Conservation (phyloP, 2,797 vertebrate genomes). For the Peromyscus aztecus region DNA sequence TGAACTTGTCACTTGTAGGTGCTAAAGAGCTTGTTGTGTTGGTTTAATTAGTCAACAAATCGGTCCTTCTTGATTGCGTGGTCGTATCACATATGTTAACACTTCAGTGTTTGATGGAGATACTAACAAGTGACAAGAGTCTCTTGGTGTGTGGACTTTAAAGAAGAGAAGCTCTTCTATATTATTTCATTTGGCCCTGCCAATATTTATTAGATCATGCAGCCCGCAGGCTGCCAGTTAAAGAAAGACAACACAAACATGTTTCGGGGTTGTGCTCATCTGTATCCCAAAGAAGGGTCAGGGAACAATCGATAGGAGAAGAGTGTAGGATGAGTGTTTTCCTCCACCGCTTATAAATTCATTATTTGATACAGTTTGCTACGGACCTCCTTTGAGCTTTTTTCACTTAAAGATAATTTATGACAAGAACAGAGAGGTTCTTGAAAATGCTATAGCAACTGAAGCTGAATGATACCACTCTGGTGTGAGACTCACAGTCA, state of each 20-base stretch:
- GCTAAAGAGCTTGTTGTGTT: slow-evolving; percentile 95
- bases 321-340: slow-evolving; percentile 93
- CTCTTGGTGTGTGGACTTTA: slow-evolving; percentile 93
- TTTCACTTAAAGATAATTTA: slow-evolving; percentile 99
- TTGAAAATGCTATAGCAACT: slow-evolving; percentile 99
- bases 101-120: slow-evolving; percentile 94
- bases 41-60: slow-evolving; percentile 98
- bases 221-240: slow-evolving; percentile 90
- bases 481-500: slow-evolving; percentile 87
- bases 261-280: slow-evolving; percentile 92
- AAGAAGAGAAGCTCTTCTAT: slow-evolving; percentile 93
- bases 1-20: slow-evolving; percentile 96
- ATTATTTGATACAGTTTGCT: slow-evolving; percentile 93
- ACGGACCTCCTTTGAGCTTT: slow-evolving; percentile 93
- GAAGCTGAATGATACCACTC: slow-evolving; percentile 91
- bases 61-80: slow-evolving; percentile 93
- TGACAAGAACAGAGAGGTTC: slow-evolving; percentile 98
- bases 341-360: slow-evolving; percentile 91
- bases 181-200: slow-evolving; percentile 93
- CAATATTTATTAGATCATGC: slow-evolving; percentile 97
- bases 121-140: slow-evolving; percentile 94
- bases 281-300: slow-evolving; percentile 90
- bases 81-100: slow-evolving; percentile 95
- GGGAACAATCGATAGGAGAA: slow-evolving; percentile 89
- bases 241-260: slow-evolving; percentile 91